Conservation (phyloP, 2,797 vertebrate species). For the Myripristis jacobus region DNA sequence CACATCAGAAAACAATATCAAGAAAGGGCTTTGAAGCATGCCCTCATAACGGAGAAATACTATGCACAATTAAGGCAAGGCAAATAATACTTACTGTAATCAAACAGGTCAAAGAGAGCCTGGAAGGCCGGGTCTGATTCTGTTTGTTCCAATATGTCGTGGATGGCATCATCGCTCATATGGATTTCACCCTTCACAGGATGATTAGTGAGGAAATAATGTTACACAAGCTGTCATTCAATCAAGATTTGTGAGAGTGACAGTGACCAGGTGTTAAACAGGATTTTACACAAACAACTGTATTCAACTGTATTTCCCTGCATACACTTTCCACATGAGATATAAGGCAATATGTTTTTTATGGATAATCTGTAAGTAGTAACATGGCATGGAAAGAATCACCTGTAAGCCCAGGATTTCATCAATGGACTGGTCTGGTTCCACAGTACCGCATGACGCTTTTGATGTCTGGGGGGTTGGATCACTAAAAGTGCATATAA, state of each 20-base stretch:
- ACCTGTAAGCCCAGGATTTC: constrained; percentile 98
- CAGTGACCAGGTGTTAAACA: not conserved
- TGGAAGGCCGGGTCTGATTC: constrained; percentile 99
- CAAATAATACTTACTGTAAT: constrained; percentile 86
- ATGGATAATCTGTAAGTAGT: not conserved
- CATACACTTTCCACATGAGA: no score
- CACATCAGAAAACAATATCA: constrained; percentile 4
- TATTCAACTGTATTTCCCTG: no score
- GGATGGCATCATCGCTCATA: constrained; percentile 98
- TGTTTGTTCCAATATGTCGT: constrained; percentile 96
- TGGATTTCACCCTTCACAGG: constrained; percentile 92
- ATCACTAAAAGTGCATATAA: constrained; percentile 81
- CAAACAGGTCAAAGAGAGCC: constrained; percentile 97
- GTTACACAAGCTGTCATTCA: not conserved
- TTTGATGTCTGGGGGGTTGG: constrained; percentile 86
- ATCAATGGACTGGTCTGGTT: constrained; percentile 95
- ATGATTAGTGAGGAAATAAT: constrained; percentile 12
- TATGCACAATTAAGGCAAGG: constrained; percentile 7
- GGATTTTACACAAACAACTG: not conserved
- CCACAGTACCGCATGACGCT: constrained; percentile 82
- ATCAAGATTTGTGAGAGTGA: not conserved
- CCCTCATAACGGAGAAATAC: not conserved
- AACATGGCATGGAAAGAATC: constrained; percentile 4
- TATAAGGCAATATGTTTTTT: not conserved
- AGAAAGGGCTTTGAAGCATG: not conserved